Evolutionary conservation across 2,113 vertebrate genomes (phyloP).

Genomic region (Gadus chalcogrammus): DNA sequence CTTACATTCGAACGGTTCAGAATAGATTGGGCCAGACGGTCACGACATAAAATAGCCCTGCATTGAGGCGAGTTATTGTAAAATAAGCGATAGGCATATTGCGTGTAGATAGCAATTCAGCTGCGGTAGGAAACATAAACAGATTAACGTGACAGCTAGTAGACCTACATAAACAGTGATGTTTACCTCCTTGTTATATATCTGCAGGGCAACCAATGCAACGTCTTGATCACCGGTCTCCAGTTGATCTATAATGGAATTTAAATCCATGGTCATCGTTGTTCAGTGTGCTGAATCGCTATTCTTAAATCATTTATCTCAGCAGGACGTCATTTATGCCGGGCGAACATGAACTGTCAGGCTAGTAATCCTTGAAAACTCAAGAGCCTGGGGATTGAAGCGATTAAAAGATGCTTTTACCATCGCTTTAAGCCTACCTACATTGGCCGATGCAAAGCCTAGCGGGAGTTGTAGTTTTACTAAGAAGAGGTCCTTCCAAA

Average conservation of each 20-base stretch:
- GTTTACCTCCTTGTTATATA: conserved; percentile 77
- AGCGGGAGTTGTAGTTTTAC: background rate
- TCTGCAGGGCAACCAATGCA: conserved; percentile 74
- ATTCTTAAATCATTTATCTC: conserved; percentile 5
- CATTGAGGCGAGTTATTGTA: too few relatives aligned
- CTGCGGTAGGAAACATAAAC: too few relatives aligned
- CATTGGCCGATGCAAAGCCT: background rate
- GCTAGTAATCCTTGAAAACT: background rate
- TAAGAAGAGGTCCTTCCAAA: background rate
- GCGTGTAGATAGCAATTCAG: too few relatives aligned
- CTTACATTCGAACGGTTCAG: too few relatives aligned
- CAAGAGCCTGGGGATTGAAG: background rate
- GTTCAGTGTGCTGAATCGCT: conserved; percentile 17
- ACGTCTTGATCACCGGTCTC: conserved; percentile 79
- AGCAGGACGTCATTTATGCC: background rate
- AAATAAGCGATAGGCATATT: too few relatives aligned
- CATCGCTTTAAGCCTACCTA: background rate
- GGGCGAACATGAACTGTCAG: background rate
- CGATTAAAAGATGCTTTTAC: background rate
- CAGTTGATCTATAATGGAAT: conserved; percentile 75
- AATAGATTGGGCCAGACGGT: too few relatives aligned
- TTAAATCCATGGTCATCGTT: conserved; percentile 78
- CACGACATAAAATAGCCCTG: too few relatives aligned
- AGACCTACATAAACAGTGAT: background rate
- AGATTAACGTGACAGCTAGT: too few relatives aligned